phyloP scores from a whole-genome alignment of 2,888 invertebrate genomes.

The Thymelicus lineola region DNA sequence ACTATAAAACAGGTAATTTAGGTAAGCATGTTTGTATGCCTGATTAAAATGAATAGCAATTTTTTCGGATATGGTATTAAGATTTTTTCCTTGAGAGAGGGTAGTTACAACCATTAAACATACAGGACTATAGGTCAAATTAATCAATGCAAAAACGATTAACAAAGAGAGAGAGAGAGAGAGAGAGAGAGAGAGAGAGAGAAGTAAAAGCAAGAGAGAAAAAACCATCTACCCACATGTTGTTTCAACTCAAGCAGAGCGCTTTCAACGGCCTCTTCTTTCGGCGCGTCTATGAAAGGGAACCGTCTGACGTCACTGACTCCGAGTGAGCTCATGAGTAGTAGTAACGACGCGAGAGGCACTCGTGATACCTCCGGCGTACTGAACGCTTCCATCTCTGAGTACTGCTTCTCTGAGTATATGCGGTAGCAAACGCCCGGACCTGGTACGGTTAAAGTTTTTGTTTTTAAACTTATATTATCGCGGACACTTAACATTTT shows the following conservation, averaged over 20 bases:
- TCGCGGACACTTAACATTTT: too few relatives aligned
- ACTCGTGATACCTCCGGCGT: conserved; percentile 97
- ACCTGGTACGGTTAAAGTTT: conserved; percentile 77
- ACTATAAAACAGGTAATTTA: too few relatives aligned
- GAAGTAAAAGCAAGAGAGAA: too few relatives aligned
- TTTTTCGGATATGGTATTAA: too few relatives aligned
- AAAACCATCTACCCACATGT: conserved; percentile 85
- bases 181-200: not conserved
- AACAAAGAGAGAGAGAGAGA: too few relatives aligned
- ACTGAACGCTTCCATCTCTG: conserved; percentile 92
- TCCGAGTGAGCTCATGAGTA: conserved; percentile 97
- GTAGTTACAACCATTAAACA: too few relatives aligned
- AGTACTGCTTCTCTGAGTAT: conserved; percentile 93
- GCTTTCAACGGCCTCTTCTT: conserved; percentile 92
- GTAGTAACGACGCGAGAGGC: conserved; percentile 94
- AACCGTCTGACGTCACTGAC: conserved; percentile 95
- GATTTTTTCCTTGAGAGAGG: too few relatives aligned
- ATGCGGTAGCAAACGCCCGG: conserved; percentile 97
- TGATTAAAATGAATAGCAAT: too few relatives aligned
- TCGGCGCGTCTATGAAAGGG: conserved; percentile 98
- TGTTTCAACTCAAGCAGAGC: conserved; percentile 94
- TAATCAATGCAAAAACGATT: too few relatives aligned
- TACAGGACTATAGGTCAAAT: too few relatives aligned
- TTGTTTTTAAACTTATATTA: too few relatives aligned
- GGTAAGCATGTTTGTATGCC: too few relatives aligned